These are phyloP conservation scores for Bradynema listronoti DNA, from an alignment of 1,140 invertebrate genomes.

Conservation along the genomic window DNA sequence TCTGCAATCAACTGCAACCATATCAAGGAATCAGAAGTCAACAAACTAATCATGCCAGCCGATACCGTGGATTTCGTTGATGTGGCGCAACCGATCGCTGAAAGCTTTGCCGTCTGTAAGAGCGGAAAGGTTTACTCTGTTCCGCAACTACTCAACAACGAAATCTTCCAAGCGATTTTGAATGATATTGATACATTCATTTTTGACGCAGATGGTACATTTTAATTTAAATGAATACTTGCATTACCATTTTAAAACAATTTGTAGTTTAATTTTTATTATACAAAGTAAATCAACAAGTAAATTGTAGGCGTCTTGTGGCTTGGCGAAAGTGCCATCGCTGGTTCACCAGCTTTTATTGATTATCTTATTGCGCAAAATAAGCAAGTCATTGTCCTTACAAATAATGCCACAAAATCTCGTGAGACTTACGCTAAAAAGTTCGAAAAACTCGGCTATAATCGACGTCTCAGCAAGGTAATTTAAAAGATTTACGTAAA, in stretches of 20 bases:
- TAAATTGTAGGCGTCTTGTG: slow-evolving; percentile 50
- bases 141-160: slow-evolving; percentile 23
- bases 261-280: no score
- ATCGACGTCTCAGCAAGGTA: slow-evolving; percentile 19
- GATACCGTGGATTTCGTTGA: background rate
- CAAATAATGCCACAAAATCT: slow-evolving; percentile 55
- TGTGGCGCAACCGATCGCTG: background rate
- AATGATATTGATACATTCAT: slow-evolving; percentile 53
- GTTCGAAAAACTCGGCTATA: slow-evolving; percentile 47
- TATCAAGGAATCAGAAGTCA: no score
- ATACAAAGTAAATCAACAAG: no score
- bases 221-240: no score
- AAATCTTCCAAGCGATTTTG: slow-evolving; percentile 34
- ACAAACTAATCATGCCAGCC: no score
- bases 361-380: no score
- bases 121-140: slow-evolving; percentile 2
- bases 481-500: no score
- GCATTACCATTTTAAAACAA: no score
- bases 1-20: no score
- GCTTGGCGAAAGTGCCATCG: slow-evolving; percentile 48
- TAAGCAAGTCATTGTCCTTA: slow-evolving; percentile 51
- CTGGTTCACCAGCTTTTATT: slow-evolving; percentile 45
- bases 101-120: no score
- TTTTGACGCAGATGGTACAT: slow-evolving; percentile 56
- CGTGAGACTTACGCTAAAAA: slow-evolving; percentile 54